A percentile compares a stretch with the other conserved stretches of the same genome.
phyloP scores from a whole-genome alignment of 2,113 vertebrate genomes.

The Gallinago paraguaiae region DNA sequence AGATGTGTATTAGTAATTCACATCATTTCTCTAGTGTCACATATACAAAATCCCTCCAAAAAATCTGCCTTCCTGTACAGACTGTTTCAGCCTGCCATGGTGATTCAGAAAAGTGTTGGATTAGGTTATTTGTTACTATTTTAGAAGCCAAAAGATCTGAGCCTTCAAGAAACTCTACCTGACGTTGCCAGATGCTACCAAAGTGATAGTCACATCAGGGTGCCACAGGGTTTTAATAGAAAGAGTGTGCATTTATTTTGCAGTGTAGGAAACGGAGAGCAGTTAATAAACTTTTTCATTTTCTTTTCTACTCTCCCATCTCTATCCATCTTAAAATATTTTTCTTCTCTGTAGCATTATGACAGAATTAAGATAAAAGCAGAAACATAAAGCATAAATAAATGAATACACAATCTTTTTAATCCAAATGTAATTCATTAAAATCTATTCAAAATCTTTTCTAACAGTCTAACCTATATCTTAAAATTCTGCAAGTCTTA shows the following conservation, averaged over 20 bases:
- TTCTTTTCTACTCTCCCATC: neutral
- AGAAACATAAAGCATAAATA: neutral
- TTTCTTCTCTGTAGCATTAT: neutral
- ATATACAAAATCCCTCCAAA: neutral
- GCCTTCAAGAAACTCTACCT: neutral
- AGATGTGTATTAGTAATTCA: neutral
- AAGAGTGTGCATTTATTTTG: neutral
- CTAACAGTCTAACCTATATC: neutral
- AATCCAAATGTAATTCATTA: neutral
- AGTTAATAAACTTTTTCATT: neutral
- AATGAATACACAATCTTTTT: neutral
- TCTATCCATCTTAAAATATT: neutral
- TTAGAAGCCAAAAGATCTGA: neutral
- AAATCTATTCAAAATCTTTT: neutral
- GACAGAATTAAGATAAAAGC: slow-evolving; percentile 10
- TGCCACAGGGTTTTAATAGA: neutral
- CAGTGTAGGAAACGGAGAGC: neutral
- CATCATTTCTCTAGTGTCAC: neutral
- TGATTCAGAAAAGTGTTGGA: neutral
- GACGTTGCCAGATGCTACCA: neutral
- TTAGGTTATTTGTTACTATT: slow-evolving; percentile 14
- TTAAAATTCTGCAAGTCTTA: neutral
- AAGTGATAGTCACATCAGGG: neutral
- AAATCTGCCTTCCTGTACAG: neutral
- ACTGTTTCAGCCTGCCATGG: neutral